Base-by-base conservation (phyloP, 2,888 invertebrate genomes). In the Anagyrus pseudococci region DNA sequence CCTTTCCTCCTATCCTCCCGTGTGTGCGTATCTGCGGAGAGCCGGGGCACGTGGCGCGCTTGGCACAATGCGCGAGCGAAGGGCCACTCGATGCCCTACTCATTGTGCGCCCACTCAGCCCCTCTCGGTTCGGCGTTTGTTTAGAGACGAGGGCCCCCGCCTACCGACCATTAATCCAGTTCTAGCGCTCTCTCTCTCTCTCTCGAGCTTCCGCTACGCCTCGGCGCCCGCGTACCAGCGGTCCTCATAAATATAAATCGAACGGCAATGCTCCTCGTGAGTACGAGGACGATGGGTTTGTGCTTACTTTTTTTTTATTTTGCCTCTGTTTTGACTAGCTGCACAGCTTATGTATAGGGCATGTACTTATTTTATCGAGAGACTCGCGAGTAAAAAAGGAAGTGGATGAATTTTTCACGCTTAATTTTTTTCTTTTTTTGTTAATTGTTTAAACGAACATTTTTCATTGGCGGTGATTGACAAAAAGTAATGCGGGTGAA, bases 1-100 rank as follows among this genome's bases (percentile, higher is more conserved):
- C 33, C 33, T 2, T 37, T 37, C 15, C 33, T 4, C 19, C 29
- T 33, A 47, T 44, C 7, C 29, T 46, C 53, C 20, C 8, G 19
- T 43, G 23, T 58, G 25, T 37, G 15, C 33, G 33, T 15, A 37
- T n/a, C n/a, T n/a, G n/a, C n/a, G n/a, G n/a, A n/a, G n/a, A n/a
- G n/a, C n/a, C n/a, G n/a, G n/a, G n/a, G 78, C 80, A 80, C 80
- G 80, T 80, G 80, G 71, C 75, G 69, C 58, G 71, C 72, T 72
- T 74, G 74, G 72, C 75, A 77, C 61, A 52, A 41, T 25, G 46
- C 20, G 22, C 40, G 76, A 78, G 75, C 66, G 75, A 74, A 76
- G 73, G 71, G 74, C 58, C 71, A 70, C 76, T 77, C 66, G 72
- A 76, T 71, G 64, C 64, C 66, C 29, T 43, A 8, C 49, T 29